phyloP scores from a whole-genome alignment of 2,113 vertebrate genomes.

The Microtus montanus region DNA sequence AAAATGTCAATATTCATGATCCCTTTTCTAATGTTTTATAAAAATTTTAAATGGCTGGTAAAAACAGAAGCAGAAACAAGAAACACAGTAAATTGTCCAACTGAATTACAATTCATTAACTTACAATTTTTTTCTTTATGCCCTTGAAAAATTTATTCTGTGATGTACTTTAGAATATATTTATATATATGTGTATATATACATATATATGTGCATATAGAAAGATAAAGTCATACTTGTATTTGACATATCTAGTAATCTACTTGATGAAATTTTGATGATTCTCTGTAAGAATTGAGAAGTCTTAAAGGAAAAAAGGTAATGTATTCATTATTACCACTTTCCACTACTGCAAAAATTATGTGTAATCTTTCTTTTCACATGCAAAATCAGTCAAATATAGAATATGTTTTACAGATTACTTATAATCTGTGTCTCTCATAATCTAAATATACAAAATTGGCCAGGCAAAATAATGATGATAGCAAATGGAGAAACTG shows the following conservation, averaged over 20 bases:
- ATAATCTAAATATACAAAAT: not conserved
- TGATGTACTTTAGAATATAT: not conserved
- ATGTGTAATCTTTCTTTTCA: constrained; percentile 7
- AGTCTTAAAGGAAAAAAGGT: not conserved
- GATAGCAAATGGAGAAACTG: not conserved
- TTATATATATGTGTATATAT: no score
- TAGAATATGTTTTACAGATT: not conserved
- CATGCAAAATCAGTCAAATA: not conserved
- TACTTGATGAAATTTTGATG: not conserved
- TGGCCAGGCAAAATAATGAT: not conserved
- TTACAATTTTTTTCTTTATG: not conserved
- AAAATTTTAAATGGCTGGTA: not conserved
- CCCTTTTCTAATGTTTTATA: not conserved
- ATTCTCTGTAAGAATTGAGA: not conserved
- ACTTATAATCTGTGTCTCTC: not conserved
- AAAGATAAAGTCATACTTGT: not conserved
- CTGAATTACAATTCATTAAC: not conserved
- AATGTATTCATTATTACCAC: not conserved
- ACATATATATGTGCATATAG: no score
- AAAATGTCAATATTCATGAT: not conserved
- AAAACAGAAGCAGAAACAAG: not conserved
- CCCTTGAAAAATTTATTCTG: not conserved
- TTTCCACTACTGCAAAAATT: not conserved
- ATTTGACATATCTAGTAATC: not conserved
- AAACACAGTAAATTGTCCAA: not conserved